Evolutionary conservation across 2,797 vertebrate genomes (phyloP), one percentile per base, ranked within the genome.

Genomic region (Hypotaenidia philippensis): DNA sequence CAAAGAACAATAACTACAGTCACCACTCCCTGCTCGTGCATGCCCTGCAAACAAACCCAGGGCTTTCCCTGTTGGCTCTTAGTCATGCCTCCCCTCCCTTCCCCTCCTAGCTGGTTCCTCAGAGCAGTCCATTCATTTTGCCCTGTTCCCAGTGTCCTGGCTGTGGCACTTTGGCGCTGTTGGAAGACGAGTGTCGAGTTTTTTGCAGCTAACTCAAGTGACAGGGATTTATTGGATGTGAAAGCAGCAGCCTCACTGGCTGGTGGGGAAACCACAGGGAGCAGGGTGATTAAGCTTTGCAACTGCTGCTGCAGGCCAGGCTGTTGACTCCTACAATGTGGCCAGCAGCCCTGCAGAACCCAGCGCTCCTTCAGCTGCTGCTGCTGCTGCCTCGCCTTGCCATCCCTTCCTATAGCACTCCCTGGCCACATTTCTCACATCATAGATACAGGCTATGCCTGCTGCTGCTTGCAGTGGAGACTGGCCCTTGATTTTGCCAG

Each of bases 401-500:
- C 25, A 0, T 19, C 18, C n/a, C 55, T 87, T 77, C n/a, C 27
- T 40, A 25, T 49, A 25, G 29, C 2, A 0, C 9, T 72, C 29
- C 29, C 13, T 32, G 22, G 22, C 47, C 22, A 3, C 20, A 31
- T 10, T 31, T 38, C 68, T 44, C 8, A 5, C 44, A 49, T 53
- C 57, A 49, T 55, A 61, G 26, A 25, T 21, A 29, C 4, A 3
- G 20, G 45, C n/a, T 71, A 11, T 10, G 16, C 32, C 52, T 68
- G 53, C 5, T 2, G 16, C 21, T 34, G 11, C 50, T 17, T 38
- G 25, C 6, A 18, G n/a, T 10, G 27, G 14, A 26, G 2, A 0
- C 14, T 15, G 27, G 27, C 38, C 25, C 32, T 45, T 71, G n/a
- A 11, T 3, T 50, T 75, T 83, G 45, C 16, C 50, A 31, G 45